Base-by-base conservation (phyloP, 2,113 vertebrate genomes). In the Ciconia maguari region DNA sequence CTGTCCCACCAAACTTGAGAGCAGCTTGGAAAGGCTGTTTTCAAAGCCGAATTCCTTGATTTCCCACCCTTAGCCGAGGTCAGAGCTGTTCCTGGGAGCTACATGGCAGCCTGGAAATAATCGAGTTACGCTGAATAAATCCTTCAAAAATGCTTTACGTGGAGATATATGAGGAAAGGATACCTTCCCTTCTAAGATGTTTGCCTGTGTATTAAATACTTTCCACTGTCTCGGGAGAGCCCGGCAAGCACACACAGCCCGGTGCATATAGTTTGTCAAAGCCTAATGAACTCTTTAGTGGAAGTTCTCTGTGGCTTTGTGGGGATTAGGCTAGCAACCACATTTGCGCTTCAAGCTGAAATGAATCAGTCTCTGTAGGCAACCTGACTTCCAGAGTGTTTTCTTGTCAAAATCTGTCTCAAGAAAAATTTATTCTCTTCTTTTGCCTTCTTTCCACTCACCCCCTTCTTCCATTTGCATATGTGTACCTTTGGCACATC, bases 221-320 rank as follows among this genome's bases (percentile, higher is more conserved):
- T 94, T 48, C 68, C 58, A 68, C n/a, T 61, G 22, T 65, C 87
- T 69, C 83, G 74, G 46, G 25, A 80, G 90, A 89, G 46, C 25
- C 64, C 6, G 5, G 64, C 60, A 90, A 96, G 64, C 64, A 48
- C 49, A 93, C 58, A 51, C 14, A 93, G 36, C 32, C 68, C 0
- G 1, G 55, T 89, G 72, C n/a, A 44, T 70, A 58, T 3, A 55
- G 93, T 90, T 92, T 93, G 85, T 96, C 94, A 93, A 74, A 95
- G 64, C 74, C 66, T 94, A 77, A 92, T 66, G 85, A 94, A 92
- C 82, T 86, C 76, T 90, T 80, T 14, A 81, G 76, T 78, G 68
- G 55, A 92, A 86, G 81, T 86, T 94, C 79, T 88, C 74, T 83
- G 88, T 83, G 94, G 94, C 76, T 96, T 95, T 94, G 55, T 89